These are phyloP conservation scores for Deroptyus accipitrinus DNA, from an alignment of 2,113 vertebrate species.

Conservation along the genomic window DNA sequence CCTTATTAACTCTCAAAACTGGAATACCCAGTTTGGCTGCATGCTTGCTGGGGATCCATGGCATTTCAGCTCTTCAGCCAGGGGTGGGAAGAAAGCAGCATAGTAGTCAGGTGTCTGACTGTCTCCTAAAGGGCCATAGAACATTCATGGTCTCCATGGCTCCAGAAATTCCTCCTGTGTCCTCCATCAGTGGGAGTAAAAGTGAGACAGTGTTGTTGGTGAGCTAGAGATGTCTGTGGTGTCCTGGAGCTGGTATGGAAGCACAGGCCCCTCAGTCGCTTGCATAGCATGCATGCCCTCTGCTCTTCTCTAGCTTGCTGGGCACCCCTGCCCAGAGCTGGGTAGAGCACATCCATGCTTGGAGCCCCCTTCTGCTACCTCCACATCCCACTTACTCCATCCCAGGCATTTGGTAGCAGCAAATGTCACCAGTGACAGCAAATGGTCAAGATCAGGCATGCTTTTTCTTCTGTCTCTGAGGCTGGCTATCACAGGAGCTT, in stretches of 20 bases:
- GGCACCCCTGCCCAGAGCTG: neutral
- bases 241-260: neutral
- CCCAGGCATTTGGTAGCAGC: neutral
- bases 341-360: fast-evolving
- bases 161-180: neutral
- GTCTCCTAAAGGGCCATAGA: neutral
- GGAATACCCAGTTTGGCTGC: neutral
- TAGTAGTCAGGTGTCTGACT: neutral
- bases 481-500: fast-evolving
- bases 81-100: neutral
- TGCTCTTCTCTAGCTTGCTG: neutral
- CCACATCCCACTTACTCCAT: neutral
- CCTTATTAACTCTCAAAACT: neutral
- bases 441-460: fast-evolving
- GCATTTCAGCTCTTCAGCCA: neutral
- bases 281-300: fast-evolving
- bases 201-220: neutral
- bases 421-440: fast-evolving
- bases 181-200: neutral
- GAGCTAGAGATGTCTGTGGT: fast-evolving
- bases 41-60: neutral
- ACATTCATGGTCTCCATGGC: fast-evolving
- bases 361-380: neutral
- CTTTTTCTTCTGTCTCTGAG: fast-evolving
- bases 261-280: fast-evolving